Base-by-base conservation (phyloP, 2,888 invertebrate species). In the Leptarthrus brevirostris region DNA sequence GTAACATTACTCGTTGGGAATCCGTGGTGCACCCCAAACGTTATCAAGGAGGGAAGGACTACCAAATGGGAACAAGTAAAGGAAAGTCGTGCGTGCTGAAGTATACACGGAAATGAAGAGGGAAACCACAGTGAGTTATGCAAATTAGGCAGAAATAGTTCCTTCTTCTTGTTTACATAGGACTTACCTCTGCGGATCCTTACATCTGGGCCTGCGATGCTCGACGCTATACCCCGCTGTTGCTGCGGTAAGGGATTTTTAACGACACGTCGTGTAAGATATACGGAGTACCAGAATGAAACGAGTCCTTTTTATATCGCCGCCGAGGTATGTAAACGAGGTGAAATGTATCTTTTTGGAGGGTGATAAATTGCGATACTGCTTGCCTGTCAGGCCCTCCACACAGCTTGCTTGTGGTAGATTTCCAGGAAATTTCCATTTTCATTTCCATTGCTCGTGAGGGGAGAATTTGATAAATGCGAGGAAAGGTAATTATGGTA, bases 321-420 rank as follows among this genome's bases (percentile, higher is more conserved):
- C 66, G 47, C 69, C 72, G 49, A 53, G 71, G 53, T 74, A 74
- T 74, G 74, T 72, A 72, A 74, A 74, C 61, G 53, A 66, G 69
- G 53, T 72, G 47, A 64, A 69, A 72, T 74, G 44, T 74, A 54
- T 53, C 47, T 72, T 66, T 74, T 49, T 47, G 69, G 56, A 61
- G 73, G 73, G 73, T 73, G 75, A 75, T 75, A 75, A 75, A 75
- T 73, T 75, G 75, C 69, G 61, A 75, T 75, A 73, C 56, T 72
- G 56, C 24, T 58, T 0, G 18, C 22, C 30, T 66, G 47, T 36
- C 64, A 66, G 47, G 24, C 64, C 47, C 16, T 52, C 22, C 52
- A 47, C 47, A 26, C 26, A 47, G 64, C 26, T 40, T 24, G 58
- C 24, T 1, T 6, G 10, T 34, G 14, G 47, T 34, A 44, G 22